These are phyloP conservation scores for Mustelus asterias DNA, from an alignment of 2,113 vertebrate genomes.

Conservation along the genomic window DNA sequence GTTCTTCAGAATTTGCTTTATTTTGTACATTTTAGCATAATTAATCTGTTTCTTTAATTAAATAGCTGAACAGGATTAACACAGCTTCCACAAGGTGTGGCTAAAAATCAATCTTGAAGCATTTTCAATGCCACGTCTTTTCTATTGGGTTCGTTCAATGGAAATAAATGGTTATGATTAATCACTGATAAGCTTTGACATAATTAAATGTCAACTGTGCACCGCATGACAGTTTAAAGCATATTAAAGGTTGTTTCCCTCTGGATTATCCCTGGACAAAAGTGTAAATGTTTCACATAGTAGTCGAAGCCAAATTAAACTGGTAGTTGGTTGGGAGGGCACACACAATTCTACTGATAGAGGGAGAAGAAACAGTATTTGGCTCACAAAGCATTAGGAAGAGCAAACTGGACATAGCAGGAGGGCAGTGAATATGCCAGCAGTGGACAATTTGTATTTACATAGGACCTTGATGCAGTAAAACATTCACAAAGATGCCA, in stretches of 20 bases:
- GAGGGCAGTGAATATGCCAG: neutral
- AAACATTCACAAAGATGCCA: neutral
- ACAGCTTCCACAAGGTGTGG: neutral
- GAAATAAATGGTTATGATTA: neutral
- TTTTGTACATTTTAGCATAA: neutral
- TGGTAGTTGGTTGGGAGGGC: neutral
- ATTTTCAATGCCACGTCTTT: neutral
- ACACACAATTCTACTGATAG: neutral
- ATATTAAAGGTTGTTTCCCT: conserved; percentile 4
- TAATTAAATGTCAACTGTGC: neutral
- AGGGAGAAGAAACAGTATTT: neutral
- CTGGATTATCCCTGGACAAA: neutral
- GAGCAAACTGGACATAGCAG: neutral
- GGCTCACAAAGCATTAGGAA: neutral
- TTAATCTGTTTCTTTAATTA: neutral
- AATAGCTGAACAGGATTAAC: neutral
- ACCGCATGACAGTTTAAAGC: neutral
- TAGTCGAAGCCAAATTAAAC: neutral
- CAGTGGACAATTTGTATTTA: neutral
- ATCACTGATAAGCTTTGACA: conserved; percentile 5
- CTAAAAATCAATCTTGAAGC: conserved; percentile 1
- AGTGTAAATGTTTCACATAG: neutral
- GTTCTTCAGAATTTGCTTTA: neutral
- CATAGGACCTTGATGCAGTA: neutral
- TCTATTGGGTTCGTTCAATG: conserved; percentile 3